phyloP scores from a whole-genome alignment of 2,888 invertebrate genomes.

The Eretmocerus hayati region DNA sequence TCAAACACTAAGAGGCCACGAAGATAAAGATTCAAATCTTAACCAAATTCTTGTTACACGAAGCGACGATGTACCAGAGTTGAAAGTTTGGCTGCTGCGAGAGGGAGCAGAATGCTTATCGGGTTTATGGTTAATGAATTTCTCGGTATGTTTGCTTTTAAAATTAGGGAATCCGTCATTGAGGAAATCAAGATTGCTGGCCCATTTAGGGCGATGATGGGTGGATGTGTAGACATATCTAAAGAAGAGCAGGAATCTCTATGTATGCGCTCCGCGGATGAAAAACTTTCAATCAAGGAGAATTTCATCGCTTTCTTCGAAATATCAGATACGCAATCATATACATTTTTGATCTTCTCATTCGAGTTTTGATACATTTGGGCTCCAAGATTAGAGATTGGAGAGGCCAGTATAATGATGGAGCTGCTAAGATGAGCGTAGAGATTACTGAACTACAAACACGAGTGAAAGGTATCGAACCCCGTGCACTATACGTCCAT shows the following conservation, averaged over 20 bases:
- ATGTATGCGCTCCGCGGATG: conserved; percentile 14
- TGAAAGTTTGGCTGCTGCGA: conserved; percentile 7
- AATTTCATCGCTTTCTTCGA: conserved; percentile 4
- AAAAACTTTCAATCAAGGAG: conserved; percentile 7
- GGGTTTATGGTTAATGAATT: neutral
- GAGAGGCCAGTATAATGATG: conserved; percentile 23
- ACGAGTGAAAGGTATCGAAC: conserved; percentile 12
- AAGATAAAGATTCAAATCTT: conserved; percentile 20
- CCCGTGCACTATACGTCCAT: conserved; percentile 13
- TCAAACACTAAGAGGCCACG: conserved; percentile 9
- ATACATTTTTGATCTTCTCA: conserved; percentile 3
- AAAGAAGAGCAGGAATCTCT: conserved; percentile 21
- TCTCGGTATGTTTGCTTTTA: neutral
- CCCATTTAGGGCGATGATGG: conserved; percentile 6
- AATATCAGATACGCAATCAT: conserved; percentile 4
- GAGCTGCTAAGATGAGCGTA: conserved; percentile 21
- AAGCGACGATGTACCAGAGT: conserved; percentile 13
- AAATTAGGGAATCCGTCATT: conserved; percentile 1
- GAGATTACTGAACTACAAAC: conserved; percentile 19
- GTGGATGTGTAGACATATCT: conserved; percentile 21
- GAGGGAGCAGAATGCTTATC: conserved; percentile 3
- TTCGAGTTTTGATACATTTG: conserved; percentile 4
- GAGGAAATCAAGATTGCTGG: neutral
- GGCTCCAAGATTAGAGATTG: conserved; percentile 8
- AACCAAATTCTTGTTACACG: conserved; percentile 19